phyloP scores from a whole-genome alignment of 2,797 vertebrate genomes.

The Coilia nasus region DNA sequence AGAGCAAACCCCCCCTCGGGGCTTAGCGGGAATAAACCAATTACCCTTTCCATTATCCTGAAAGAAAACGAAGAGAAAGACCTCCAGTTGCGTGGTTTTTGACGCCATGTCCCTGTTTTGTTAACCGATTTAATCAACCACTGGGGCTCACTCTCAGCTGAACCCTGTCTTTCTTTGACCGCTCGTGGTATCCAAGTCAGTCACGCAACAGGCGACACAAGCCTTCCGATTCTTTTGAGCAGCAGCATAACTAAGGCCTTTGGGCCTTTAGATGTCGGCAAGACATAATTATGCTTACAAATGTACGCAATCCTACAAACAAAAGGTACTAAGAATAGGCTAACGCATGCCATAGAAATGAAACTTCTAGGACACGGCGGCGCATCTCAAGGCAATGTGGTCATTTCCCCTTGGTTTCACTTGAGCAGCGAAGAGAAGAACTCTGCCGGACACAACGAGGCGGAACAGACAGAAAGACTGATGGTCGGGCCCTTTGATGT shows the following conservation, averaged over 20 bases:
- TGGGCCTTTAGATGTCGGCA: background rate
- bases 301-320: background rate
- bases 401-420: constrained; percentile 25
- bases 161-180: constrained; percentile 17
- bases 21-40: constrained; percentile 39
- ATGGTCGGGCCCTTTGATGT: constrained; percentile 76
- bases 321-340: constrained; percentile 1
- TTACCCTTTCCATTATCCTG: constrained; percentile 40
- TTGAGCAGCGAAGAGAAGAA: constrained; percentile 59
- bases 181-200: constrained; percentile 2
- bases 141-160: constrained; percentile 14
- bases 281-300: constrained; percentile 6
- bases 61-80: constrained; percentile 20
- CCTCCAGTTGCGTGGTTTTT: constrained; percentile 13
- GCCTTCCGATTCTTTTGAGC: constrained; percentile 22
- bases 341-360: background rate
- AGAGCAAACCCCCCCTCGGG: constrained; percentile 14
- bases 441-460: background rate
- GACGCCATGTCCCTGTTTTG: constrained; percentile 20
- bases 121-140: constrained; percentile 22
- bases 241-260: background rate
- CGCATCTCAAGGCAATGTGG: background rate
- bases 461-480: constrained; percentile 60
- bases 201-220: constrained; percentile 22
- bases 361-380: background rate